These are phyloP conservation scores for Pachycephus smyrnensis DNA, from an alignment of 2,888 invertebrate species.

Conservation along the genomic window DNA sequence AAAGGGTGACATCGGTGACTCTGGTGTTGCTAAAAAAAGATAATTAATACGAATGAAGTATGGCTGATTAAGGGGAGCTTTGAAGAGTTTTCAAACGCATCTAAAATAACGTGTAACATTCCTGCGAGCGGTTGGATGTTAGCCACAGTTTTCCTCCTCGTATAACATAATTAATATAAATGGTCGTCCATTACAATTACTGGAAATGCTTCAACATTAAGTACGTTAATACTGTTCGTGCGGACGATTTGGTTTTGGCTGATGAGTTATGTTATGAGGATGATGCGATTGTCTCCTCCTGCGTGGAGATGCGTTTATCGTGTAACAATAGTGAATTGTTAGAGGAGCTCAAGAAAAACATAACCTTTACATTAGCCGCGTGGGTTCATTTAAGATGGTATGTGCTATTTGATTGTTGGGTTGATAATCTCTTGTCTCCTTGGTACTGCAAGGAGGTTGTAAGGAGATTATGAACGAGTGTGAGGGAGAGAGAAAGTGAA, in stretches of 20 bases:
- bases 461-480: background rate
- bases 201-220: conserved; percentile 56
- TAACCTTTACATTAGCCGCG: background rate
- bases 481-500: background rate
- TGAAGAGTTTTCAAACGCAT: conserved; percentile 52
- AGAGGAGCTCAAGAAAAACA: conserved; percentile 19
- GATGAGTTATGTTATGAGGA: background rate
- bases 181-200: conserved; percentile 61
- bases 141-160: conserved; percentile 60
- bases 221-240: conserved; percentile 27
- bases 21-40: background rate
- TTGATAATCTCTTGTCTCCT: background rate
- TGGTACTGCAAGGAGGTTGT: background rate
- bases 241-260: conserved; percentile 11
- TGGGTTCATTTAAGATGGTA: conserved; percentile 7
- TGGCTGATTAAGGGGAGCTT: conserved; percentile 45
- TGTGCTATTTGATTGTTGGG: background rate
- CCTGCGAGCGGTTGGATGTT: conserved; percentile 57
- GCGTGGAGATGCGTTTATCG: background rate
- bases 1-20: background rate
- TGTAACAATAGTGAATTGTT: background rate
- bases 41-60: background rate
- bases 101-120: conserved; percentile 49
- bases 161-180: conserved; percentile 50
- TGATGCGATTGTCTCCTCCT: background rate